Percentiles rank a stretch among this genome's conserved stretches.
phyloP scores from a whole-genome alignment of 2,797 vertebrate species.

The Leucoraja ocellata region DNA sequence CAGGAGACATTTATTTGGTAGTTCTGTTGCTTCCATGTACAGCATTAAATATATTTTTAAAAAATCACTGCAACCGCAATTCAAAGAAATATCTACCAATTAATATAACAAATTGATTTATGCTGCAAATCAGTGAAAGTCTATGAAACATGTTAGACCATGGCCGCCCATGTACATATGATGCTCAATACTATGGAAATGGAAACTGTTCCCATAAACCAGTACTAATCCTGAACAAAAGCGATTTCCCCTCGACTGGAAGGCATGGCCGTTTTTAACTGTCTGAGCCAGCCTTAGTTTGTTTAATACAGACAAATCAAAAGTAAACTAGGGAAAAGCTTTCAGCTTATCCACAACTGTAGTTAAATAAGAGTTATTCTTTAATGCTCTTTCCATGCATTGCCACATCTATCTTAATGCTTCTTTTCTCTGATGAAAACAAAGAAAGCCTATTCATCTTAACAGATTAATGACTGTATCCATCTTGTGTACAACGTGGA shows the following conservation, averaged over 20 bases:
- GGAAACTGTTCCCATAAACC: background rate
- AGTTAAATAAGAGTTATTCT: conserved; percentile 34
- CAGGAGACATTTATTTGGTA: background rate
- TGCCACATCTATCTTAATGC: background rate
- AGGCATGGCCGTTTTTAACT: background rate
- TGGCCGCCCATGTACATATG: background rate
- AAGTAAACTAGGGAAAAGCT: background rate
- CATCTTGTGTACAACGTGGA: conserved; percentile 29
- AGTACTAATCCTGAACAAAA: background rate
- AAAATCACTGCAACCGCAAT: background rate
- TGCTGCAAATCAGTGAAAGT: background rate
- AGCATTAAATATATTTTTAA: background rate
- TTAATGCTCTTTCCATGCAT: conserved; percentile 29
- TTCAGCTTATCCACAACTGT: conserved; percentile 29
- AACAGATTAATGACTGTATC: conserved; percentile 28
- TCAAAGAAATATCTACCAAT: background rate
- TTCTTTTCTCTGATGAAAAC: conserved; percentile 1
- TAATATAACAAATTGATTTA: background rate
- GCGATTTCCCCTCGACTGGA: background rate
- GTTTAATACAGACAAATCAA: background rate
- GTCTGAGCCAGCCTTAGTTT: background rate
- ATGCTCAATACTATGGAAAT: background rate
- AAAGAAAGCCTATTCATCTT: conserved; percentile 1
- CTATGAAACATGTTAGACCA: background rate
- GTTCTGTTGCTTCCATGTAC: background rate